phyloP scores from a whole-genome alignment of 2,113 vertebrate genomes.

The Todiramphus chloris region DNA sequence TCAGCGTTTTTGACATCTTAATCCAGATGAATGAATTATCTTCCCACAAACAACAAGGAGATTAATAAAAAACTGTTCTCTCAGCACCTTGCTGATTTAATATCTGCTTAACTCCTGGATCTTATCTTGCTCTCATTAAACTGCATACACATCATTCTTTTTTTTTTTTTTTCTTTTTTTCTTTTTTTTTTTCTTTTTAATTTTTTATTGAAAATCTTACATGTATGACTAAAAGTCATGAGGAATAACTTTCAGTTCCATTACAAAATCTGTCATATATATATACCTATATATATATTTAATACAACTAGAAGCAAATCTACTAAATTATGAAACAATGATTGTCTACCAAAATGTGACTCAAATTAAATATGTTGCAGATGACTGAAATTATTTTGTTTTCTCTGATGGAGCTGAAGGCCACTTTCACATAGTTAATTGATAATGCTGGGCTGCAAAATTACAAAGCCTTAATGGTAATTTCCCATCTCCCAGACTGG shows the following conservation, averaged over 20 bases:
- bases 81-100: conserved; percentile 32
- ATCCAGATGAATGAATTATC: conserved; percentile 19
- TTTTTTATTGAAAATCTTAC: conserved; percentile 72
- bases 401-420: conserved; percentile 74
- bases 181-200: background rate
- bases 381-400: conserved; percentile 26
- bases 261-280: conserved; percentile 64
- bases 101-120: conserved; percentile 8
- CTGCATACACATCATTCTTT: background rate
- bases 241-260: conserved; percentile 43
- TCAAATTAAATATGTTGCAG: conserved; percentile 46
- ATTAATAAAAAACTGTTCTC: conserved; percentile 29
- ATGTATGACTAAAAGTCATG: conserved; percentile 63
- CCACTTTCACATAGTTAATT: conserved; percentile 68
- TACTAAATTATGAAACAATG: conserved; percentile 54
- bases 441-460: conserved; percentile 45
- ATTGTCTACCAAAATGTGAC: conserved; percentile 68
- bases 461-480: conserved; percentile 40
- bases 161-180: background rate
- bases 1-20: conserved; percentile 34
- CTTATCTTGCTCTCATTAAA: conserved; percentile 16
- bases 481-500: background rate
- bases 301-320: conserved; percentile 60
- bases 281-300: conserved; percentile 38
- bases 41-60: conserved; percentile 18